These are phyloP conservation scores for Hydriomena furcata DNA, from an alignment of 2,888 invertebrate genomes.

Conservation along the genomic window DNA sequence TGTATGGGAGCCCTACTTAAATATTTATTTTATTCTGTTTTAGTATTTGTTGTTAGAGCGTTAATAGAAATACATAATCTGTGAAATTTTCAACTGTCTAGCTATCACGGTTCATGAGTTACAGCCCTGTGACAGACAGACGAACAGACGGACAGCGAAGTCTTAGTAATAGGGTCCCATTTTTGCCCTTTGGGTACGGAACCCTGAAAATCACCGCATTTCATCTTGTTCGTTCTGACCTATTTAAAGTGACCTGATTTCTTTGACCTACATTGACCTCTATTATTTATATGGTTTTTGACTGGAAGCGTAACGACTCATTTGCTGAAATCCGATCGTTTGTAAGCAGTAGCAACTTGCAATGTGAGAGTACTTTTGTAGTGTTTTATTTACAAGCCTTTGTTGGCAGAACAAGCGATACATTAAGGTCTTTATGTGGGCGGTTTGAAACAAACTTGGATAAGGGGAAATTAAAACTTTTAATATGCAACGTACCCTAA, in stretches of 20 bases:
- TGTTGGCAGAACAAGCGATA: slow-evolving; percentile 1
- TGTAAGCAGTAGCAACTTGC: not conserved
- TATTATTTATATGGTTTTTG: slow-evolving; percentile 4
- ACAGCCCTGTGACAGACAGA: no score
- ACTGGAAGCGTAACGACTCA: slow-evolving; percentile 6
- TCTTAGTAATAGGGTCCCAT: no score
- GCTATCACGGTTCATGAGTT: no score
- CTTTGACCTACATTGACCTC: slow-evolving; percentile 15
- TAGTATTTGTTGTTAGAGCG: no score
- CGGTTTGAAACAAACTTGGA: not conserved
- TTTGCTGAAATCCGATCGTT: slow-evolving; percentile 11
- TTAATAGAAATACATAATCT: no score
- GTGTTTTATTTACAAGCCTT: slow-evolving; percentile 8
- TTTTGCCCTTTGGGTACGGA: no score
- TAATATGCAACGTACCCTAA: no score
- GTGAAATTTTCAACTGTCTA: no score
- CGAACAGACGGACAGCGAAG: no score
- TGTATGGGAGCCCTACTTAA: no score
- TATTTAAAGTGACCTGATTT: slow-evolving; percentile 21
- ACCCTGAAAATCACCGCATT: slow-evolving; percentile 1
- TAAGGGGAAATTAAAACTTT: no score
- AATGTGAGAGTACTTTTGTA: not conserved
- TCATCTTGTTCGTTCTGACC: slow-evolving; percentile 12
- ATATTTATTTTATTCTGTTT: no score
- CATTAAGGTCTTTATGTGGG: not conserved